Base-by-base conservation (phyloP, 2,113 vertebrate species). In the Pipa parva region DNA sequence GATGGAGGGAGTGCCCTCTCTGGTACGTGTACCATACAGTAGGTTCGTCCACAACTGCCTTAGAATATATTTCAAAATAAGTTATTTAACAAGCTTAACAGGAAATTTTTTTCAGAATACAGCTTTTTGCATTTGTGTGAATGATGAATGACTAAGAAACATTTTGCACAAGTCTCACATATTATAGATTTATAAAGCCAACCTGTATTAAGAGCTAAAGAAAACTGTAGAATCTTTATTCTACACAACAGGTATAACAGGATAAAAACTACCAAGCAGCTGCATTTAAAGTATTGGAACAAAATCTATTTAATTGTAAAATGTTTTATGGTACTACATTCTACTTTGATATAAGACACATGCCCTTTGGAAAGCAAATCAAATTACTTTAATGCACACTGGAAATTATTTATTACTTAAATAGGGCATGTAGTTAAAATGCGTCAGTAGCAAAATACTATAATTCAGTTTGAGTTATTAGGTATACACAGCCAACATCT, bases 341-440 rank as follows among this genome's bases (percentile, higher is more conserved):
- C 26, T 45, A 52, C 46, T 42, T 27, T 60, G 36, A 52, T 69
- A 60, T 7, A 60, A 52, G 46, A 69, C 46, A 52, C 57, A 52
- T 60, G 65, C 21, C 57, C 48, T 42, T 39, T 59, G 65, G 65
- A 57, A 69, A 52, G 31, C 42, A 60, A 42, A 69, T 60, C 55
- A 60, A 69, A 60, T 69, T 60, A 69, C 46, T 28, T 60, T 60
- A 69, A 69, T 69, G 65, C 64, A 42, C 18, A 18, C 13, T 29
- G 57, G n/a, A 7, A 28, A 60, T 60, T 69, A 69, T 69, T 69
- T 69, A 69, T 69, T 54, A 31, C 51, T 24, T 60, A 42, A 69
- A 42, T 59, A 31, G 45, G 25, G 49, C 7, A 29, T 59, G 25
- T 27, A 31, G 65, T 10, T 51, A 33, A 45, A 31, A 55, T 1